Percentiles rank a stretch among this genome's conserved stretches.
These are phyloP conservation scores for Propithecus deckenii DNA, from an alignment of 2,797 vertebrate genomes.

Conservation along the genomic window DNA sequence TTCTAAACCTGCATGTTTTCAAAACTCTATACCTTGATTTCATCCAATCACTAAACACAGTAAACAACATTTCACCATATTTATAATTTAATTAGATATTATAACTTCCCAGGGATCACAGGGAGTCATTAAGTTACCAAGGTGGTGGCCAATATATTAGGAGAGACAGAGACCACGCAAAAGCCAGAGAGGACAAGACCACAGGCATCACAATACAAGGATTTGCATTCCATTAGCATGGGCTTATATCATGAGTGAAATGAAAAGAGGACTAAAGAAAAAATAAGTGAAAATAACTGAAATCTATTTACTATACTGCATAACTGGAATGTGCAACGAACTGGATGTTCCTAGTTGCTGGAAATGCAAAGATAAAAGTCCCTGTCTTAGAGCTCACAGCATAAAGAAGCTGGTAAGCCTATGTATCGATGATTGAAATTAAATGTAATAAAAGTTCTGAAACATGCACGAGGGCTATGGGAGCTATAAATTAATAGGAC, in stretches of 20 bases:
- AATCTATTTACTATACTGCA: neutral
- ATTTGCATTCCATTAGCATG: neutral
- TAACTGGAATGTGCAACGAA: neutral
- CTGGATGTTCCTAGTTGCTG: neutral
- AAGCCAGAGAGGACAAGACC: neutral
- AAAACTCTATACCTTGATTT: neutral
- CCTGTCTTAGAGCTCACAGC: neutral
- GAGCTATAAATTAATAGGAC: neutral
- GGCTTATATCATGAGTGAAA: neutral
- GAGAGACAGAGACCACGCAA: neutral
- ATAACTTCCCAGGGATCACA: neutral
- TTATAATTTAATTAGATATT: slow-evolving; percentile 15
- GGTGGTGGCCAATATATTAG: neutral
- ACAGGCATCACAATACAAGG: neutral
- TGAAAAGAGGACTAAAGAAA: neutral
- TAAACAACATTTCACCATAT: neutral
- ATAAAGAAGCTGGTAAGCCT: neutral
- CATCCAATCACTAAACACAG: neutral
- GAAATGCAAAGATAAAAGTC: neutral
- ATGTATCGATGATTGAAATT: neutral
- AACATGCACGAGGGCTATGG: neutral
- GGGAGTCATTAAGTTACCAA: neutral
- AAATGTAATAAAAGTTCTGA: neutral
- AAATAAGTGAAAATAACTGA: neutral
- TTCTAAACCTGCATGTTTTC: slow-evolving; percentile 1